phyloP scores from a whole-genome alignment of 2,888 invertebrate genomes.

The Anorthoa munda region DNA sequence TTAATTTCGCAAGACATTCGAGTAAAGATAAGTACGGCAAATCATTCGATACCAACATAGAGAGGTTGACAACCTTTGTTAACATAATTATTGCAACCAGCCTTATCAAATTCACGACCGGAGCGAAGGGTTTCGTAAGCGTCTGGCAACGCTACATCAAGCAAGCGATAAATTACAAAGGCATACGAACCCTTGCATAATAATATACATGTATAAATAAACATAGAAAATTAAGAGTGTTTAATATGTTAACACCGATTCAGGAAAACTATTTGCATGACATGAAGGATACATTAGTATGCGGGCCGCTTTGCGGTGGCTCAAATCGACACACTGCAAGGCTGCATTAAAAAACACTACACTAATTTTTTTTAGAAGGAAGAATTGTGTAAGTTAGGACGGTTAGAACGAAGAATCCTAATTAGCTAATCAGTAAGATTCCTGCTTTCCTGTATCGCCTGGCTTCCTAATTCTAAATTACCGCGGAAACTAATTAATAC shows the following conservation, averaged over 20 bases:
- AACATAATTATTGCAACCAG: conserved; percentile 21
- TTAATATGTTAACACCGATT: conserved; percentile 19
- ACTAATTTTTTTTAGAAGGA: background rate
- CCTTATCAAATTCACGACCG: conserved; percentile 43
- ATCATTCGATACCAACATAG: background rate
- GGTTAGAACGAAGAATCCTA: background rate
- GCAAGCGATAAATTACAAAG: conserved; percentile 37
- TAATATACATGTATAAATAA: conserved; percentile 33
- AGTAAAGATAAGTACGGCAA: background rate
- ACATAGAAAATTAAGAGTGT: conserved; percentile 26
- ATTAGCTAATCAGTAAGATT: background rate
- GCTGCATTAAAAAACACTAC: no score
- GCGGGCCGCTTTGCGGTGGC: background rate
- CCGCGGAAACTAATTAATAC: no score
- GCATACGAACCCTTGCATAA: conserved; percentile 26
- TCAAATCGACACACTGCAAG: background rate
- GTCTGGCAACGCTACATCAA: conserved; percentile 14
- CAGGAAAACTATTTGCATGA: conserved; percentile 34
- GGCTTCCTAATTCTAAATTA: background rate
- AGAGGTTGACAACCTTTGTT: conserved; percentile 24
- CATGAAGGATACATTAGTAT: conserved; percentile 16
- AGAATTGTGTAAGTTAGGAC: background rate
- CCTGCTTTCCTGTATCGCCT: background rate
- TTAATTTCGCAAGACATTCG: background rate
- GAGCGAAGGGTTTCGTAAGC: conserved; percentile 14